These are phyloP conservation scores for Tinea semifulvella DNA, from an alignment of 2,888 invertebrate species.

Conservation along the genomic window DNA sequence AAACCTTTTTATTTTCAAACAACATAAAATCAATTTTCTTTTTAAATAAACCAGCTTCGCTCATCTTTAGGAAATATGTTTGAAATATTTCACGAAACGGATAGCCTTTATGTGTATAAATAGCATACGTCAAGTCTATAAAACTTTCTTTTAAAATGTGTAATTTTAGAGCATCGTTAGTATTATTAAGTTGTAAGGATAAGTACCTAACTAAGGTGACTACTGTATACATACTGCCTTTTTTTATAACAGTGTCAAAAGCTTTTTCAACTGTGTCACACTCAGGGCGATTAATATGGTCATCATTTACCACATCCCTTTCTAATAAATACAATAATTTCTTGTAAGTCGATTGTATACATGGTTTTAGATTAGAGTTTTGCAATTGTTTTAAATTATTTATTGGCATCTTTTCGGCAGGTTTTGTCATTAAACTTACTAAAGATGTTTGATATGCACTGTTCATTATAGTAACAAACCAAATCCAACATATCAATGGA, in stretches of 20 bases:
- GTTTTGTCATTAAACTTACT: constrained; percentile 16
- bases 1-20: neutral
- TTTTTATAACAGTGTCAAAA: constrained; percentile 11
- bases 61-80: constrained; percentile 3
- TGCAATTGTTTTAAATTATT: constrained; percentile 10
- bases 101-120: constrained; percentile 7
- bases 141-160: constrained; percentile 8
- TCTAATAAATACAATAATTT: neutral
- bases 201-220: constrained; percentile 16
- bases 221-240: constrained; percentile 15
- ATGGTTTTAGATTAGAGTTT: constrained; percentile 16
- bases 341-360: constrained; percentile 10
- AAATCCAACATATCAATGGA: constrained; percentile 16
- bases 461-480: constrained; percentile 17
- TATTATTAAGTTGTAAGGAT: constrained; percentile 1
- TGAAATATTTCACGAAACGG: constrained; percentile 5
- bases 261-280: constrained; percentile 15
- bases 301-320: constrained; percentile 10
- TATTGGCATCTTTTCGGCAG: constrained; percentile 11
- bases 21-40: neutral
- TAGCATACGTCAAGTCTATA: neutral
- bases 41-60: constrained; percentile 1
- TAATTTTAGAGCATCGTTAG: neutral
- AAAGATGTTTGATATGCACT: constrained; percentile 16
- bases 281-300: constrained; percentile 4